These are phyloP conservation scores for Hippopotamyrus pictus DNA, from an alignment of 2,797 vertebrate genomes.

Conservation along the genomic window DNA sequence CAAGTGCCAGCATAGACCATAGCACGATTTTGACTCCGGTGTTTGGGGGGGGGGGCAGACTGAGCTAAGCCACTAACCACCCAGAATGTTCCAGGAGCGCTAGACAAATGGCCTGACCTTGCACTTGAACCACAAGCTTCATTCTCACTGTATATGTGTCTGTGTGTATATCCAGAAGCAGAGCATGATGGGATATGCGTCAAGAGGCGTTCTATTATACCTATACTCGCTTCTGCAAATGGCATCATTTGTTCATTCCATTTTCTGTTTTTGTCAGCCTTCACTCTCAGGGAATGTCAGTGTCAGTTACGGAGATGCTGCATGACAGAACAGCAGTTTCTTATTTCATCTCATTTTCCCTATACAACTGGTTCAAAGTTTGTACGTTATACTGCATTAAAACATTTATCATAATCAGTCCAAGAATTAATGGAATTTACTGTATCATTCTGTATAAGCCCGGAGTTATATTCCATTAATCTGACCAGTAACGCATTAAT, in stretches of 20 bases:
- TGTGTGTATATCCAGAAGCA: background rate
- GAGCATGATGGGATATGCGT: background rate
- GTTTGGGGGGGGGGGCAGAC: background rate
- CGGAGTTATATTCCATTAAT: background rate
- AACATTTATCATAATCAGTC: background rate
- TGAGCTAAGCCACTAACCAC: background rate
- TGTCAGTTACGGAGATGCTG: background rate
- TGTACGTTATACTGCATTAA: background rate
- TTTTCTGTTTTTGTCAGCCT: background rate
- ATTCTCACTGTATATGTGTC: background rate
- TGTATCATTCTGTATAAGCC: background rate
- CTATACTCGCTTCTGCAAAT: background rate
- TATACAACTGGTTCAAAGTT: background rate
- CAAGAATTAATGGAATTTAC: background rate
- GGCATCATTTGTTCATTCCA: background rate
- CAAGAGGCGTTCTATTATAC: background rate
- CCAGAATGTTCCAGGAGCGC: background rate
- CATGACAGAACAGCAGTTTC: background rate
- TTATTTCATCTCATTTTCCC: background rate
- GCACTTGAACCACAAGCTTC: background rate
- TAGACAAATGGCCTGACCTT: background rate
- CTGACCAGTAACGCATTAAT: background rate
- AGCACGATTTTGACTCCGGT: background rate
- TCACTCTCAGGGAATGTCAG: background rate
- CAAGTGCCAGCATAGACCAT: background rate